A percentile compares a stretch with the other conserved stretches of the same genome.
Evolutionary conservation across 2,797 vertebrate species (phyloP).

Genomic region (Danionella dracula): DNA sequence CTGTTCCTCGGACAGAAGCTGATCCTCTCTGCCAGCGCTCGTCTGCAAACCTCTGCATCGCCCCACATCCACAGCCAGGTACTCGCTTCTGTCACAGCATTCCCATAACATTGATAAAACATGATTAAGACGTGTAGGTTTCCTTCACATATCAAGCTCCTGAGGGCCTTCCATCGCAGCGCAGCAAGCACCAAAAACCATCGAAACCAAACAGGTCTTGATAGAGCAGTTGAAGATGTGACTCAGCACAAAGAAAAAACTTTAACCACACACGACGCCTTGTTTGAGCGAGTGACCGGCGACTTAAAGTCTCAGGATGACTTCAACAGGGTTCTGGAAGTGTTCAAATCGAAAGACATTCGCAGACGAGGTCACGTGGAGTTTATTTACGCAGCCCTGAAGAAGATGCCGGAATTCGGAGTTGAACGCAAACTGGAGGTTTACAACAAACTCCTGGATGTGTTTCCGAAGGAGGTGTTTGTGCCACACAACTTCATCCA

Average conservation of each 20-base stretch:
- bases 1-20: constrained; percentile 8
- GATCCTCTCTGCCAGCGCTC: background rate
- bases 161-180: constrained; percentile 55
- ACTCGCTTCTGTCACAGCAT: background rate
- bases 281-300: constrained; percentile 60
- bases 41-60: background rate
- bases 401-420: constrained; percentile 80
- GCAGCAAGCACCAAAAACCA: constrained; percentile 26
- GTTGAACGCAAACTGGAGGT: constrained; percentile 74
- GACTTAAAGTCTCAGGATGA: constrained; percentile 64
- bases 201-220: constrained; percentile 9
- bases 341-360: constrained; percentile 65
- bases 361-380: constrained; percentile 81
- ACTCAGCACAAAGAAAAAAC: constrained; percentile 24
- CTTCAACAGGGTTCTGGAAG: constrained; percentile 68
- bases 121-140: too few species aligned
- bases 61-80: constrained; percentile 47
- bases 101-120: background rate
- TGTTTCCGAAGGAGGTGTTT: constrained; percentile 89
- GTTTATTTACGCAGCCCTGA: constrained; percentile 83
- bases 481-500: constrained; percentile 78
- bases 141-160: constrained; percentile 34
- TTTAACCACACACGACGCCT: constrained; percentile 52
- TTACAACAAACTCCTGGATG: constrained; percentile 82
- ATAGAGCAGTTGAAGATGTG: constrained; percentile 15